These are phyloP conservation scores for Thysanoteuthis rhombus DNA, from an alignment of 2,888 invertebrate species.

Conservation along the genomic window DNA sequence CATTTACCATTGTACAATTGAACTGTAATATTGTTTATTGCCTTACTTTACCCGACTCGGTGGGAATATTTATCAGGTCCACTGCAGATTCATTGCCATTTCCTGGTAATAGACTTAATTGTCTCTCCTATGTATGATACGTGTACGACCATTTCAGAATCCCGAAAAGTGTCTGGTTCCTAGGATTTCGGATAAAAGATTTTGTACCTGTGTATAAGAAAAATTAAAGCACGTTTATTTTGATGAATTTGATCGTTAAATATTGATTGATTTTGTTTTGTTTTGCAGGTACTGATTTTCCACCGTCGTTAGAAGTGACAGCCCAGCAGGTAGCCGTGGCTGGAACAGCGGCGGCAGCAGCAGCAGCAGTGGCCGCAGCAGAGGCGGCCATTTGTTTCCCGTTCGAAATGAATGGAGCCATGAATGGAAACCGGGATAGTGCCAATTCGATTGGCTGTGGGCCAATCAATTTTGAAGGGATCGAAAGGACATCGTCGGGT, in stretches of 20 bases:
- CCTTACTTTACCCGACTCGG: too few relatives aligned
- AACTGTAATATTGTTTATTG: too few relatives aligned
- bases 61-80: too few relatives aligned
- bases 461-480: background rate
- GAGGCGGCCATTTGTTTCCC: background rate
- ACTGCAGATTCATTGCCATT: too few relatives aligned
- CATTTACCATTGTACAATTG: too few relatives aligned
- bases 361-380: background rate
- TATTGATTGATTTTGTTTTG: background rate
- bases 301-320: background rate
- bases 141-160: too few relatives aligned
- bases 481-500: background rate
- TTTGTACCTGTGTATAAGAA: too few relatives aligned
- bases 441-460: background rate
- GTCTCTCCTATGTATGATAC: too few relatives aligned
- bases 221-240: too few relatives aligned
- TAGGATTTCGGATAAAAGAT: too few relatives aligned
- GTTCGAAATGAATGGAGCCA: background rate
- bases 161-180: too few relatives aligned
- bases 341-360: background rate
- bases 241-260: background rate
- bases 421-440: background rate
- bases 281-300: background rate
- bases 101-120: too few relatives aligned
- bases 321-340: background rate